A percentile compares a stretch with the other conserved stretches of the same genome.
These are phyloP conservation scores for Aldabrachelys gigantea DNA, from an alignment of 2,113 vertebrate species.

Conservation along the genomic window DNA sequence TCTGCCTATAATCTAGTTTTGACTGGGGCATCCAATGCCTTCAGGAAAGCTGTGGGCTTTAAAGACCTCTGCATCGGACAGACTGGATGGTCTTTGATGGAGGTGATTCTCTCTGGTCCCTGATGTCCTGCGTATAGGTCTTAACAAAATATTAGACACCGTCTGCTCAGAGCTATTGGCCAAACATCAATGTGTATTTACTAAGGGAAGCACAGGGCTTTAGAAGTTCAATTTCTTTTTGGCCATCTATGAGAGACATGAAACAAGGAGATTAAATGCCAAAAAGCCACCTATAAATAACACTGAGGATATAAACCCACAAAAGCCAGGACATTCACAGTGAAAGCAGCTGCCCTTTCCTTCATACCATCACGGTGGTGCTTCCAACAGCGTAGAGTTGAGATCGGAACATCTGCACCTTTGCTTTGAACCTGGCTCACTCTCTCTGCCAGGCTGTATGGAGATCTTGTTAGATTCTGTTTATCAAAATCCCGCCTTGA, in stretches of 20 bases:
- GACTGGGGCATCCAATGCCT: not conserved
- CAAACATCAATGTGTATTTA: not conserved
- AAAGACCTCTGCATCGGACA: not conserved
- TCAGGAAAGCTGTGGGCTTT: not conserved
- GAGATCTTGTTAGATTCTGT: not conserved
- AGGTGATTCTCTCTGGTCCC: not conserved
- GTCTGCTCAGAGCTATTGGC: not conserved
- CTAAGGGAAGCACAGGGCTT: constrained; percentile 42
- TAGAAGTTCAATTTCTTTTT: constrained; percentile 32
- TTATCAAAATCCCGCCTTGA: constrained; percentile 37
- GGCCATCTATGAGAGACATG: not conserved
- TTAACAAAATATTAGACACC: not conserved
- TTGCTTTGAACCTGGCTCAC: not conserved
- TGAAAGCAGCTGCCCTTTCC: not conserved
- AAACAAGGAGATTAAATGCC: constrained; percentile 43
- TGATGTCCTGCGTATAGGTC: not conserved
- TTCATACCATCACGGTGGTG: not conserved
- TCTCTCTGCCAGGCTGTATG: not conserved
- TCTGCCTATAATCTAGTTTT: not conserved
- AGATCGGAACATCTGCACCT: not conserved
- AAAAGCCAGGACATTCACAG: constrained; percentile 21
- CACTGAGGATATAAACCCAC: constrained; percentile 34
- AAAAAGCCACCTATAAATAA: constrained; percentile 56
- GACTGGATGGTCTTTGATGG: not conserved
- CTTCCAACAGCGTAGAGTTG: constrained; percentile 9